Base-by-base conservation (phyloP, 2,113 vertebrate species). In the Tichodroma muraria region DNA sequence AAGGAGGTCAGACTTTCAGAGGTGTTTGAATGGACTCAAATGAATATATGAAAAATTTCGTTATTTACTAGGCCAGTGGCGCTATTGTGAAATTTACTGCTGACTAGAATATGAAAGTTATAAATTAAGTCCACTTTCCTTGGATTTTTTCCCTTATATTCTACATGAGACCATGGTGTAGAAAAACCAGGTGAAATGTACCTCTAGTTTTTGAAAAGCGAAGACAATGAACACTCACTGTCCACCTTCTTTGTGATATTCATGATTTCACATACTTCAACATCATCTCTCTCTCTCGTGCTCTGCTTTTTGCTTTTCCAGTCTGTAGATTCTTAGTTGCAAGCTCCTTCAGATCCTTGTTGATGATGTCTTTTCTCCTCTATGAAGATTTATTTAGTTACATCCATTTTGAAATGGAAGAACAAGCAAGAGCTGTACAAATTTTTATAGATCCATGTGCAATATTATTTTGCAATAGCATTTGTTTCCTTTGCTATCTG, bases 251-350 rank as follows among this genome's bases (percentile, higher is more conserved):
- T 54, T 88, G 38, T 71, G 25, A 19, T 3, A 12, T 50, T 82
- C 20, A 53, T 68, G 25, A 59, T 18, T 56, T 63, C 27, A 59
- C 6, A 49, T 15, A 49, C n/a, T 53, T 86, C 44, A 44, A 13
- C 15, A 56, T 30, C 6, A 38, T 28, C 3, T 17, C 6, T 64
- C 6, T 70, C 1, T 22, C 3, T 1, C 1, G 3, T 9, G 15
- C 3, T 66, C 11, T 64, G 14, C 3, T 63, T 90, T 85, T 85
- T 15, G 7, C 9, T 81, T 61, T 57, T 80, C 14, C 11, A 28
- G 7, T 56, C 4, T 33, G 25, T 24, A 80, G 6, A 31, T 61
- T 57, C 16, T 81, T 44, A 65, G 8, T 37, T 66, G 8, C 11
- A 78, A 23, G 6, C 56, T 78, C 18, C 21, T 61, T n/a, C 30